Conservation (phyloP, 2,797 vertebrate species). For the Syngnathus acus region DNA sequence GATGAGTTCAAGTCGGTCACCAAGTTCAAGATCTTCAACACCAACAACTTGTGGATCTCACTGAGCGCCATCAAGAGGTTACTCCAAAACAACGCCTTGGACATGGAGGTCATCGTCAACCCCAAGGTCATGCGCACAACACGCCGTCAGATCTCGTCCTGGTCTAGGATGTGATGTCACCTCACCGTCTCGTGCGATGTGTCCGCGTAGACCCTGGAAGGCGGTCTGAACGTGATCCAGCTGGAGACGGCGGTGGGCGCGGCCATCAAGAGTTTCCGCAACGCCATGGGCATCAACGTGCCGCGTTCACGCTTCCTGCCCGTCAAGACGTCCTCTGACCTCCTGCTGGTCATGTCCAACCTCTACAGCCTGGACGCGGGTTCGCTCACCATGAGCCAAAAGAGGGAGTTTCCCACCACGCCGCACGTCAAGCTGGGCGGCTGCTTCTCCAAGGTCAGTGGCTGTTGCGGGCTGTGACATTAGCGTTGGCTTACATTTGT, state of each 20-base stretch:
- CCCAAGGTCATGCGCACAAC: conserved; percentile 75
- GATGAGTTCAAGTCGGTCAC: conserved; percentile 95
- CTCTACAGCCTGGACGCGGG: conserved; percentile 95
- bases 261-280: conserved; percentile 95
- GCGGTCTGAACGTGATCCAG: conserved; percentile 92
- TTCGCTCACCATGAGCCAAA: conserved; percentile 91
- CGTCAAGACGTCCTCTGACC: conserved; percentile 95
- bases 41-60: conserved; percentile 94
- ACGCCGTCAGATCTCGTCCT: background rate
- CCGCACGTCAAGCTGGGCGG: conserved; percentile 96
- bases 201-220: conserved; percentile 81
- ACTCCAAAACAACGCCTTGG: conserved; percentile 82
- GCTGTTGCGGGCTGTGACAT: too few species aligned
- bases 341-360: conserved; percentile 97
- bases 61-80: conserved; percentile 85
- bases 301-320: conserved; percentile 96
- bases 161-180: background rate
- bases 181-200: too few species aligned
- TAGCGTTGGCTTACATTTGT: background rate
- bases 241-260: conserved; percentile 96
- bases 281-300: conserved; percentile 93
- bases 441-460: conserved; percentile 89
- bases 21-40: conserved; percentile 97
- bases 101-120: conserved; percentile 94
- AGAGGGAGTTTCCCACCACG: conserved; percentile 92